Evolutionary conservation across 1,140 invertebrate species (phyloP).

Genomic region (Bicyclus anynana): DNA sequence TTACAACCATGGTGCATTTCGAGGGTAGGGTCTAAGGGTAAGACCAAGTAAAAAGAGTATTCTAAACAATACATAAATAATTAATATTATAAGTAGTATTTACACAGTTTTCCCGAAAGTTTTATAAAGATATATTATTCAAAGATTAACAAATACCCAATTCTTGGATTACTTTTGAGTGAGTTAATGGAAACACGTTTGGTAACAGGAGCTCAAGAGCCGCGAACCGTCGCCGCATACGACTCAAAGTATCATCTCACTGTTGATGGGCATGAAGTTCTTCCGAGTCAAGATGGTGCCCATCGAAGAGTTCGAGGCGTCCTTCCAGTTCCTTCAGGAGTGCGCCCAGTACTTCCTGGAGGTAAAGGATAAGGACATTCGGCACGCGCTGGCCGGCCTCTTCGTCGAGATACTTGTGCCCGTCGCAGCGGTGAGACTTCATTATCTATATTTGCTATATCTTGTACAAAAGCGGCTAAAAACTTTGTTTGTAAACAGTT

Average conservation of each 20-base stretch:
- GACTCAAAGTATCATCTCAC: conserved; percentile 96
- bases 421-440: conserved; percentile 93
- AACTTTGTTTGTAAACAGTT: too few species aligned
- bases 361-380: conserved; percentile 99
- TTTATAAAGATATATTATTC: too few species aligned
- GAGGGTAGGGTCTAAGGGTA: too few species aligned
- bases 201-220: conserved; percentile 77
- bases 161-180: too few species aligned
- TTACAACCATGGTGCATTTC: too few species aligned
- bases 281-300: conserved; percentile 97
- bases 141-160: too few species aligned
- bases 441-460: too few species aligned
- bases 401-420: conserved; percentile 99
- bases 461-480: too few species aligned
- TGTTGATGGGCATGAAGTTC: conserved; percentile 99
- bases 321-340: conserved; percentile 99
- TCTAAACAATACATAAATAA: too few species aligned
- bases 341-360: conserved; percentile 99
- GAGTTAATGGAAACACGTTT: conserved; percentile 5
- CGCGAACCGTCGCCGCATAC: conserved; percentile 93
- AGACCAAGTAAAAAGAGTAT: too few species aligned
- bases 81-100: too few species aligned
- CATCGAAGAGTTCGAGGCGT: conserved; percentile 99
- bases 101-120: too few species aligned
- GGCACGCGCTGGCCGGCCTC: conserved; percentile 97